Evolutionary conservation across 2,797 vertebrate genomes (phyloP).

Genomic region (Enteromius mattozi): DNA sequence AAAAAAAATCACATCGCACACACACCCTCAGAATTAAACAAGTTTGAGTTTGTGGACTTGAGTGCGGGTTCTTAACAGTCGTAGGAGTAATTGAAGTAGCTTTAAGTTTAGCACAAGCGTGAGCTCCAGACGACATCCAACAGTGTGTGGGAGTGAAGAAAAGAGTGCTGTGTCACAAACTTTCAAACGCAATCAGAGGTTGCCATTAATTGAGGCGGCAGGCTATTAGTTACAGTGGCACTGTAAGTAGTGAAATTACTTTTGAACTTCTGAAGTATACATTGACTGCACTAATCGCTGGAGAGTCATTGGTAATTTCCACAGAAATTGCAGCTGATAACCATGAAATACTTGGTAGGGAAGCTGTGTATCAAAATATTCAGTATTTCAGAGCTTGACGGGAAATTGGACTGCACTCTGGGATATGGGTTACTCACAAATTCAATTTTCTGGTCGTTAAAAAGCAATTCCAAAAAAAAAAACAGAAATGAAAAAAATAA

Average conservation of each 20-base stretch:
- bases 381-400: constrained; percentile 43
- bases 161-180: constrained; percentile 27
- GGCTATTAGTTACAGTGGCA: constrained; percentile 43
- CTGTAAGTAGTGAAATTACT: constrained; percentile 41
- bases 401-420: constrained; percentile 48
- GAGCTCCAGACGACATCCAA: constrained; percentile 20
- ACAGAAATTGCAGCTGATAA: constrained; percentile 48
- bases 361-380: constrained; percentile 49
- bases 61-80: not conserved
- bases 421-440: constrained; percentile 54
- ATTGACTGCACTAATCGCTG: constrained; percentile 34
- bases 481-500: constrained; percentile 3
- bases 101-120: not conserved
- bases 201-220: constrained; percentile 23
- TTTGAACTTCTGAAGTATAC: constrained; percentile 45
- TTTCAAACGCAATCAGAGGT: constrained; percentile 43
- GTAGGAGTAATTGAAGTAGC: constrained; percentile 11
- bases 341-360: constrained; percentile 47
- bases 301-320: constrained; percentile 56
- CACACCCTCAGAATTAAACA: constrained; percentile 7
- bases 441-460: constrained; percentile 62
- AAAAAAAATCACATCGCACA: not conserved
- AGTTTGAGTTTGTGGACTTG: not conserved
- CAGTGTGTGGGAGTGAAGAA: not conserved
- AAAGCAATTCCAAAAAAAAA: constrained; percentile 59